phyloP scores from a whole-genome alignment of 2,113 vertebrate species.

The Spizaetus ornatus region DNA sequence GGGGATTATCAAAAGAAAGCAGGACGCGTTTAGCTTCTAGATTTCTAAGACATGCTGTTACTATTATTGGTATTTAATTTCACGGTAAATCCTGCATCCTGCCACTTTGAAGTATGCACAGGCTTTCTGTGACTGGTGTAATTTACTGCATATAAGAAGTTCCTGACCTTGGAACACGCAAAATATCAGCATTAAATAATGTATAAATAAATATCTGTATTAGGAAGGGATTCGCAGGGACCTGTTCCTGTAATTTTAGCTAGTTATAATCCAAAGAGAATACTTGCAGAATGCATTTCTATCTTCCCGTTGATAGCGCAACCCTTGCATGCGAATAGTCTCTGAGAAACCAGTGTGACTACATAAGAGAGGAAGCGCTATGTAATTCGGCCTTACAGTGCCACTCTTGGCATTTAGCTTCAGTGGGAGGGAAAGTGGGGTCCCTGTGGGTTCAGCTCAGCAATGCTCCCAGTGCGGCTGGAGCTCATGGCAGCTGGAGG shows the following conservation, averaged over 20 bases:
- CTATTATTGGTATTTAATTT: not conserved
- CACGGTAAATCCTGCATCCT: not conserved
- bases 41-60: constrained; percentile 19
- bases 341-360: not conserved
- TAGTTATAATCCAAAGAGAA: not conserved
- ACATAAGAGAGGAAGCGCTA: not conserved
- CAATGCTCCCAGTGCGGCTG: not conserved
- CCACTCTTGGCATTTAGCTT: not conserved
- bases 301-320: not conserved
- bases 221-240: not conserved
- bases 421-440: not conserved
- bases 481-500: not conserved
- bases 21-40: constrained; percentile 50
- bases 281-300: not conserved
- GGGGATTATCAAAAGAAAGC: constrained; percentile 5
- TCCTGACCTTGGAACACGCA: not conserved
- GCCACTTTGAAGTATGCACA: not conserved
- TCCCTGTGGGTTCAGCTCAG: not conserved
- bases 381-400: not conserved
- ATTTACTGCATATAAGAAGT: not conserved
- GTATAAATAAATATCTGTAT: not conserved
- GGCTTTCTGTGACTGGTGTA: not conserved
- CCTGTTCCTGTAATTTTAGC: not conserved
- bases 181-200: not conserved
- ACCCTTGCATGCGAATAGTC: not conserved